Conservation (phyloP, 92 coral and sea anemone genomes). For the Umimayanthus kanabou region DNA sequence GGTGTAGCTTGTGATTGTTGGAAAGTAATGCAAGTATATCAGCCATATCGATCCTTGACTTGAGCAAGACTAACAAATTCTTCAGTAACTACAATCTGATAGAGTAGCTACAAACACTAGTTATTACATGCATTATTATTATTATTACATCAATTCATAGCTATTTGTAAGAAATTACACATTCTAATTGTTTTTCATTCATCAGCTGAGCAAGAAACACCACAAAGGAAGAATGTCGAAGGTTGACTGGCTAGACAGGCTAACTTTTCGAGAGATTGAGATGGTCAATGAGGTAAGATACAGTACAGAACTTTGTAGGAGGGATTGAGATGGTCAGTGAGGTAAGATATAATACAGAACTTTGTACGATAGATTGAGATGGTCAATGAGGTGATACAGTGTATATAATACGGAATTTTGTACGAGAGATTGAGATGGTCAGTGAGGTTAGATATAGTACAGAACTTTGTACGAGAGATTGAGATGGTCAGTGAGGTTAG, state of each 20-base stretch:
- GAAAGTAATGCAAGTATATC: no score
- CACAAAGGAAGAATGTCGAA: slow-evolving; percentile 97
- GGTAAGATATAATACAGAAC: no score
- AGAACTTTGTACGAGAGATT: background rate
- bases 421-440: background rate
- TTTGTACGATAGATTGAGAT: no score
- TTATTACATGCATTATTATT: no score
- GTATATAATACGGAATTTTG: background rate
- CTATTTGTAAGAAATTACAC: background rate
- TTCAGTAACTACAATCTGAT: background rate
- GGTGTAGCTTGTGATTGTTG: no score
- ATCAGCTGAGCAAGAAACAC: slow-evolving; percentile 92
- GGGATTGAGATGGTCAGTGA: no score
- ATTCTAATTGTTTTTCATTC: background rate
- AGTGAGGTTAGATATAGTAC: background rate
- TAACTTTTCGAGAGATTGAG: slow-evolving; percentile 95
- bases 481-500: background rate
- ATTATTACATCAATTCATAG: no score
- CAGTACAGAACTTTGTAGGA: no score
- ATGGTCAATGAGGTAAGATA: slow-evolving; percentile 93
- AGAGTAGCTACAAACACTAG: background rate
- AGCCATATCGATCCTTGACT: no score
- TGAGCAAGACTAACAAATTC: no score
- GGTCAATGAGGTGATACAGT: no score
- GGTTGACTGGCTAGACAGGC: slow-evolving; percentile 95